These are phyloP conservation scores for Tenthredo notha DNA, from an alignment of 2,888 invertebrate species.

Conservation along the genomic window DNA sequence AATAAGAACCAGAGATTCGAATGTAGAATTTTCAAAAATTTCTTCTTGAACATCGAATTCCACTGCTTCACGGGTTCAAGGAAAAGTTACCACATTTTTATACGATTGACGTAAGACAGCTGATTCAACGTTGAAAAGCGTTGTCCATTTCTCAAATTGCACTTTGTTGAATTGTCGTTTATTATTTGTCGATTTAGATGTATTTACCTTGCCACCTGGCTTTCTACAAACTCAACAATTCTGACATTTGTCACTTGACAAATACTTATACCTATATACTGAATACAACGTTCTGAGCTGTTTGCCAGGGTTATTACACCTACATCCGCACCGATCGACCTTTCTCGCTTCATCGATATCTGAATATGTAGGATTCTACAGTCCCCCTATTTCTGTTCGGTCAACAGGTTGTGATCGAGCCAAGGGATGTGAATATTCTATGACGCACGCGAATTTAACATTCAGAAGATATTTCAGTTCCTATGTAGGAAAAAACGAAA, in stretches of 20 bases:
- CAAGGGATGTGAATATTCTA: conserved; percentile 44
- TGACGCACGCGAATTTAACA: conserved; percentile 11
- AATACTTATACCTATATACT: not conserved
- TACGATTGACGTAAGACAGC: not conserved
- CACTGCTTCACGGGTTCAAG: not conserved
- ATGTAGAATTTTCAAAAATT: not conserved
- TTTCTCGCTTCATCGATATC: conserved; percentile 44
- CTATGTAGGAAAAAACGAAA: conserved; percentile 10
- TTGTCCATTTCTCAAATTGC: not conserved
- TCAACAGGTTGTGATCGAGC: conserved; percentile 46
- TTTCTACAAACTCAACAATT: not conserved
- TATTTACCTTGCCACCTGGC: not conserved
- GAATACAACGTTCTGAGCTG: not conserved
- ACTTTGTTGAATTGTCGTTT: not conserved
- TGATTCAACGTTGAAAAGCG: not conserved
- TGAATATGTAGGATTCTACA: conserved; percentile 41
- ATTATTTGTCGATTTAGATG: not conserved
- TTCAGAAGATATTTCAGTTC: not conserved
- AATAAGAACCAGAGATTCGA: not conserved
- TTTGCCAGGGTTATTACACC: conserved; percentile 38
- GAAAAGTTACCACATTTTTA: not conserved
- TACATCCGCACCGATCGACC: conserved; percentile 15
- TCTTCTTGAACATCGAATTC: not conserved
- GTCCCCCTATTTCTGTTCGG: conserved; percentile 8
- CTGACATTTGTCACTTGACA: conserved; percentile 26